These are phyloP conservation scores for Fukomys damarensis DNA, from an alignment of 2,113 vertebrate species.

Conservation along the genomic window DNA sequence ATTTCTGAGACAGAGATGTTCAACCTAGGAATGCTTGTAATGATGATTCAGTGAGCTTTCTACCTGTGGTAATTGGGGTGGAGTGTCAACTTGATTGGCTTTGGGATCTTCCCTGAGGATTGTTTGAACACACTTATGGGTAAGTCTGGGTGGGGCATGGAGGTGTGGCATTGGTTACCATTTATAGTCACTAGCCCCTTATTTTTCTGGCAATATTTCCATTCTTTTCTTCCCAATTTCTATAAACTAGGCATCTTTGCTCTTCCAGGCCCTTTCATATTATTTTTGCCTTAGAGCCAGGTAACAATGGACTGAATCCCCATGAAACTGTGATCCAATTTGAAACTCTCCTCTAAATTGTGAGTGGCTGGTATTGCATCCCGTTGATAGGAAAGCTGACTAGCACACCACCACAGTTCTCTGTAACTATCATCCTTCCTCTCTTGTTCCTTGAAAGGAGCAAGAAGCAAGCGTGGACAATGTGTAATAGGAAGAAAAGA, in stretches of 20 bases:
- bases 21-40: background rate
- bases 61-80: background rate
- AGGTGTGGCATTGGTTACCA: background rate
- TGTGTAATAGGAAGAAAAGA: too few species aligned
- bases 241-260: background rate
- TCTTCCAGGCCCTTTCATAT: background rate
- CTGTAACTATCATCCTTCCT: background rate
- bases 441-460: background rate
- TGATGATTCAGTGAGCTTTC: background rate
- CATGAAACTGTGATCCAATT: background rate
- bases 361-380: background rate
- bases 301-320: background rate
- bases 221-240: background rate
- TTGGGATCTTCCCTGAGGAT: too few species aligned
- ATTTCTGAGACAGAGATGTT: background rate
- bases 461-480: background rate
- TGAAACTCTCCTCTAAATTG: background rate
- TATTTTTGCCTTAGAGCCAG: background rate
- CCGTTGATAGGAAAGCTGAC: background rate
- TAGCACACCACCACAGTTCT: background rate
- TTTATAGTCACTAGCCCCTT: background rate
- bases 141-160: background rate
- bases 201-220: background rate
- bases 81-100: background rate
- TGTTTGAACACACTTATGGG: background rate